phyloP scores from a whole-genome alignment of 2,113 vertebrate genomes.

The Theropithecus gelada region DNA sequence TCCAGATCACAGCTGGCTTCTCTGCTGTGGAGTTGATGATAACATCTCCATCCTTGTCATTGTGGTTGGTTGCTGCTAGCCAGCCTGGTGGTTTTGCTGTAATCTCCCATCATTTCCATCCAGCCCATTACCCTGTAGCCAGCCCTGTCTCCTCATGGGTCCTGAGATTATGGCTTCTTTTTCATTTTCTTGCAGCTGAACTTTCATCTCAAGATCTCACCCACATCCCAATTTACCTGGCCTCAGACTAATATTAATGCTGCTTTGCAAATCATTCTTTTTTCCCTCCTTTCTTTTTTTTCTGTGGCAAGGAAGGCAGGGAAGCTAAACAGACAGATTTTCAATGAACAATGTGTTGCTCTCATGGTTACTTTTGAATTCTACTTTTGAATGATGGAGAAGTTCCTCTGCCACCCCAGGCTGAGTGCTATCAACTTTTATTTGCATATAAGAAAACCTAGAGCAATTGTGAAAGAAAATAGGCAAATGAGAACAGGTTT shows the following conservation, averaged over 20 bases:
- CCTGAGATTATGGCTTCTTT: neutral
- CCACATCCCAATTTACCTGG: neutral
- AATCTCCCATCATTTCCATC: neutral
- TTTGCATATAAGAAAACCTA: slow-evolving; percentile 75
- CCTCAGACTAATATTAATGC: neutral
- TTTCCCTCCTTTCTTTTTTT: neutral
- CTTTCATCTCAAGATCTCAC: neutral
- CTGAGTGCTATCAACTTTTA: slow-evolving; percentile 36
- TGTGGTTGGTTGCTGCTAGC: neutral
- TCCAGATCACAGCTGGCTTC: neutral
- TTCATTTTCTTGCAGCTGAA: neutral
- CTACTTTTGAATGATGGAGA: slow-evolving; percentile 12
- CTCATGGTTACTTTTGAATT: slow-evolving; percentile 2
- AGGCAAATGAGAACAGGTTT: slow-evolving; percentile 68
- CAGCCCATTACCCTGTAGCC: rapidly evolving
- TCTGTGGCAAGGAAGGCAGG: neutral
- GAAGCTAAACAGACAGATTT: neutral
- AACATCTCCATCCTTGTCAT: neutral
- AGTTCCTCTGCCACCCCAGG: neutral
- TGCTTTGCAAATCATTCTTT: neutral
- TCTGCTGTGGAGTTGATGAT: neutral
- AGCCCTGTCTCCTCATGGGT: neutral
- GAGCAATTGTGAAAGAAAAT: slow-evolving; percentile 62
- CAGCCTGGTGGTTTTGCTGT: neutral
- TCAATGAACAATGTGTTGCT: neutral